These are phyloP conservation scores for Sylvicapra grimmia DNA, from an alignment of 2,113 vertebrate species.

Conservation along the genomic window DNA sequence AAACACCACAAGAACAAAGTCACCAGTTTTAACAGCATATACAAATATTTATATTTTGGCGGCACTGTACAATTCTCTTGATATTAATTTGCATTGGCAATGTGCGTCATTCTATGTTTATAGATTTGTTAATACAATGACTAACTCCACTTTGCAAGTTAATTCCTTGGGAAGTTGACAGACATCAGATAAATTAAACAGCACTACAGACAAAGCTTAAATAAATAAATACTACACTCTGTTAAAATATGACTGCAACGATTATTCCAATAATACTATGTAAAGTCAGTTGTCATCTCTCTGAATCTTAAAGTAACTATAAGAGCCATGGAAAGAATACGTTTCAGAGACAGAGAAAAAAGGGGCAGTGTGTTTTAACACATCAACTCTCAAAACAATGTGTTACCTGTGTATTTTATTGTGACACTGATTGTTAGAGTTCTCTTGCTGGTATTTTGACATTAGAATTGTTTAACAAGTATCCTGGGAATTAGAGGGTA, in stretches of 20 bases:
- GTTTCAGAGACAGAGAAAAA: background rate
- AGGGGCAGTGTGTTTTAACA: background rate
- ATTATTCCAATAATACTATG: constrained; percentile 26
- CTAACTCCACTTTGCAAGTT: background rate
- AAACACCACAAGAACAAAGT: background rate
- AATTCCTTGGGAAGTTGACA: background rate
- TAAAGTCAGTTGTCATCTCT: constrained; percentile 38
- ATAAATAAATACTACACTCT: constrained; percentile 31
- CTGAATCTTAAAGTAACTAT: constrained; percentile 44
- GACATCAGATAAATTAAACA: constrained; percentile 21
- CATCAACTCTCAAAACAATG: background rate
- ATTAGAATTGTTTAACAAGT: constrained; percentile 61
- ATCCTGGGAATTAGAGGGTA: constrained; percentile 46
- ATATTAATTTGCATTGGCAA: background rate
- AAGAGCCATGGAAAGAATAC: constrained; percentile 4
- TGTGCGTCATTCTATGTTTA: background rate
- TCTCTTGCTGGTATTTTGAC: constrained; percentile 32
- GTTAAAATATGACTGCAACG: constrained; percentile 35
- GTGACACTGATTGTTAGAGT: constrained; percentile 41
- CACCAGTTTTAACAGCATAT: background rate
- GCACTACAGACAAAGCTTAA: constrained; percentile 27
- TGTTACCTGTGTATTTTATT: constrained; percentile 27
- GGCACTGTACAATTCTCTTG: background rate
- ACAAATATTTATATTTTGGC: background rate
- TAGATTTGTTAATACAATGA: constrained; percentile 15